Evolutionary conservation across 2,888 invertebrate genomes (phyloP).

Genomic region (Ophioninae sp.): DNA sequence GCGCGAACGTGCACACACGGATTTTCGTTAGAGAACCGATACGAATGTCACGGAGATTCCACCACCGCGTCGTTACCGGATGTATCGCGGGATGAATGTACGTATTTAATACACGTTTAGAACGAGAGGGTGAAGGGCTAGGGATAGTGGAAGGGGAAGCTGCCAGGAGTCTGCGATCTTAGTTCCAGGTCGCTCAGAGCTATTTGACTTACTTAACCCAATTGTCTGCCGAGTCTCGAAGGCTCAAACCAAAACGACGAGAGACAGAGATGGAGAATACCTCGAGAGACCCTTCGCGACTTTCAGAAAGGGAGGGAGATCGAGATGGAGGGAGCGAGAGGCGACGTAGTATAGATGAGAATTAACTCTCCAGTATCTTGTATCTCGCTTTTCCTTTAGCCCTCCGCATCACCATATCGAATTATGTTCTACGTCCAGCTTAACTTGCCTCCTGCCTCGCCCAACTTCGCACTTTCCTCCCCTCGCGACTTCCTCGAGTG

Average conservation of each 20-base stretch:
- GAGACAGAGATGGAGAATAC: conserved; percentile 39
- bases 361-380: conserved; percentile 36
- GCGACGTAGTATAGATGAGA: conserved; percentile 7
- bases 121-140: conserved; percentile 12
- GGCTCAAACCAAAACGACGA: conserved; percentile 54
- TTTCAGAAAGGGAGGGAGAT: conserved; percentile 15
- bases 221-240: conserved; percentile 68
- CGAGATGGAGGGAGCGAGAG: background rate
- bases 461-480: conserved; percentile 52
- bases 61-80: conserved; percentile 65
- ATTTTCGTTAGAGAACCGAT: conserved; percentile 67
- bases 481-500: conserved; percentile 16
- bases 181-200: conserved; percentile 60
- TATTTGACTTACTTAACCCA: conserved; percentile 73
- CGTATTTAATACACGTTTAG: conserved; percentile 30
- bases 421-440: conserved; percentile 51
- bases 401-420: conserved; percentile 45
- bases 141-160: conserved; percentile 11
- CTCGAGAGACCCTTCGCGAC: conserved; percentile 50
- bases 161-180: conserved; percentile 53
- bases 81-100: conserved; percentile 21
- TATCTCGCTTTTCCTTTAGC: conserved; percentile 23
- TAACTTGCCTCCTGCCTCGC: conserved; percentile 49
- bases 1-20: conserved; percentile 5
- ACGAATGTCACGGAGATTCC: conserved; percentile 54